phyloP scores from a whole-genome alignment of 1,140 invertebrate species.

The Drosophila insularis region DNA sequence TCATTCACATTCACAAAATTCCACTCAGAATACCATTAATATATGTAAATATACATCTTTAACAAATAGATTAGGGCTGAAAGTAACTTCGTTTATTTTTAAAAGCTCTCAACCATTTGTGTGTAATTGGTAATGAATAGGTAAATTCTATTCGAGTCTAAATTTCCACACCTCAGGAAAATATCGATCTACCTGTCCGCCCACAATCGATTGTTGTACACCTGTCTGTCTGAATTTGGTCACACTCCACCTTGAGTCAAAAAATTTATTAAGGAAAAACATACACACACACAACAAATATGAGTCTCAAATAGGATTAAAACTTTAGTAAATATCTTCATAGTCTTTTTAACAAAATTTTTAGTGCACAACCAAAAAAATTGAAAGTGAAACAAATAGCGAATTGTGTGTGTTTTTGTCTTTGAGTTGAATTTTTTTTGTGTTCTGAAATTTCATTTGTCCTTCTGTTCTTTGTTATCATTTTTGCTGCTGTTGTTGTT shows the following conservation, averaged over 20 bases:
- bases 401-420: not conserved
- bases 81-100: too few species aligned
- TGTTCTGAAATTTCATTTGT: not conserved
- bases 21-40: too few species aligned
- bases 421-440: not conserved
- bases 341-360: slow-evolving; percentile 12
- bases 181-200: not conserved
- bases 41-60: too few species aligned
- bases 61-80: too few species aligned
- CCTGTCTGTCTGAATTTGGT: not conserved
- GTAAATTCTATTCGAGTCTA: slow-evolving; percentile 12
- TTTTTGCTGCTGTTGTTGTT: slow-evolving; percentile 39
- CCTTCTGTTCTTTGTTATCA: slow-evolving; percentile 26
- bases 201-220: not conserved
- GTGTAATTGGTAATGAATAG: too few species aligned
- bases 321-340: slow-evolving; percentile 34
- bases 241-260: slow-evolving; percentile 10
- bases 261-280: slow-evolving; percentile 16
- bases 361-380: slow-evolving; percentile 20
- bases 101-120: too few species aligned
- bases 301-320: slow-evolving; percentile 48
- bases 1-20: too few species aligned
- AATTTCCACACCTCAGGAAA: too few species aligned
- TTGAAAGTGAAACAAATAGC: not conserved
- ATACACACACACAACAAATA: slow-evolving; percentile 15